Base-by-base conservation (phyloP, 2,888 invertebrate species). In the Thelaira solivaga region DNA sequence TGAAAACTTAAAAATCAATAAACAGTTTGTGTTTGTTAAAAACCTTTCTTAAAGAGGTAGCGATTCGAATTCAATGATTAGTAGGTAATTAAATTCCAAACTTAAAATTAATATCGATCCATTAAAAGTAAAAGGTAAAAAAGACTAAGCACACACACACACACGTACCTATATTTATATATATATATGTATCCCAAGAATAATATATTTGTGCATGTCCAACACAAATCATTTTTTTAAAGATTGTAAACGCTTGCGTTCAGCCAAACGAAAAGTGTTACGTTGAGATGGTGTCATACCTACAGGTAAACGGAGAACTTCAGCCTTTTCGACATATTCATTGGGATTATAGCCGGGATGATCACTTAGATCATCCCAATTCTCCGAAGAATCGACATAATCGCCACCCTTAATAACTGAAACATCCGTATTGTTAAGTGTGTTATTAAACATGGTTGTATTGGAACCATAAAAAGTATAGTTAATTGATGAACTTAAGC, bases 281-380 rank as follows among this genome's bases (percentile, higher is more conserved):
- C 83, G 77, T 26, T 83, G 76, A 2, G 81, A 61, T n/a, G 83
- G 83, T n/a, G 80, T 80, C 75, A 83, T 73, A 18, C 83, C 83
- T 5, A 83, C 83, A 0, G 83, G 83, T 13, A 76, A 22, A 2
- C 84, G 83, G 11, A 84, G 29, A 3, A 85, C 82, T n/a, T 80
- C 68, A 1, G 83, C 73, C 1, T 76, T 81, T n/a, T 81, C 74
- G 0, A 77, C 71, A 34, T 84, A 80, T 2, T 68, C 43, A 8
- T n/a, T 76, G 0, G 85, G 83, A 78, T 85, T 67, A 41, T 85
- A 85, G 4, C 83, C 31, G 2, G 83, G 81, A 0, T 81, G 82
- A 11, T 81, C 76, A 0, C 82, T 80, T 5, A 76, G 72, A 34
- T 82, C 72, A 36, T 84, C 84, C 84, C 84, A 84, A 51, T 73